Evolutionary conservation across 2,888 invertebrate genomes (phyloP).

Genomic region (Atrina japonica): DNA sequence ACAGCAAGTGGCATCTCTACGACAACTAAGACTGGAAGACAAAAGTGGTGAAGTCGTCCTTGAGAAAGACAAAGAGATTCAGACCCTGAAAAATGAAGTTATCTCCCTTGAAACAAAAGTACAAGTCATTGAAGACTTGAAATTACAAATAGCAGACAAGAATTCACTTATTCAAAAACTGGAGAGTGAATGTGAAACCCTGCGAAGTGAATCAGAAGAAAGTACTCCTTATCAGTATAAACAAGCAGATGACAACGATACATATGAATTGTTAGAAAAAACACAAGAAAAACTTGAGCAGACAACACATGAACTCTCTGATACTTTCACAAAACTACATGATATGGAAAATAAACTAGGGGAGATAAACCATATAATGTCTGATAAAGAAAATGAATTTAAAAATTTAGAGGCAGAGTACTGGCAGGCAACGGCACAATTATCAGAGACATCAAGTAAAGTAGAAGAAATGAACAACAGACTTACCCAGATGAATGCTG

Average conservation of each 20-base stretch:
- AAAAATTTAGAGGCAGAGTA: slow-evolving; percentile 18
- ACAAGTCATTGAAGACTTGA: slow-evolving; percentile 14
- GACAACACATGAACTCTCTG: slow-evolving; percentile 57
- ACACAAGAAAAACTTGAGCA: slow-evolving; percentile 62
- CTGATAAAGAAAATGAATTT: slow-evolving; percentile 37
- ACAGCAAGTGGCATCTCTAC: slow-evolving; percentile 25
- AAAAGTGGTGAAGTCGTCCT: background rate
- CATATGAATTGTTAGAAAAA: slow-evolving; percentile 49
- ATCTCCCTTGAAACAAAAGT: slow-evolving; percentile 1
- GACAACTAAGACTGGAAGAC: slow-evolving; percentile 24
- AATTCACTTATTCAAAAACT: slow-evolving; percentile 20
- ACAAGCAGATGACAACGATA: slow-evolving; percentile 35
- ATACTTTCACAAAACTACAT: slow-evolving; percentile 49
- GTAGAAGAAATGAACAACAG: background rate
- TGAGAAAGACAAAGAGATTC: slow-evolving; percentile 32
- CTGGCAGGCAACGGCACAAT: slow-evolving; percentile 14
- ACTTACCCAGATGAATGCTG: slow-evolving; percentile 5
- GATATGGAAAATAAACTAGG: slow-evolving; percentile 49
- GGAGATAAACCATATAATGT: slow-evolving; percentile 45
- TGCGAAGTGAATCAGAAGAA: slow-evolving; percentile 12
- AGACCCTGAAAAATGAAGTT: slow-evolving; percentile 35
- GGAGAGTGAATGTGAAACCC: slow-evolving; percentile 22
- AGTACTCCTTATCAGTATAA: slow-evolving; percentile 4
- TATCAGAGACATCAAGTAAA: slow-evolving; percentile 5
- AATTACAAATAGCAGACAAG: slow-evolving; percentile 15